Evolutionary conservation across 2,888 invertebrate genomes (phyloP), one percentile per base, ranked within the genome.

Genomic region (Latrodectus elegans): DNA sequence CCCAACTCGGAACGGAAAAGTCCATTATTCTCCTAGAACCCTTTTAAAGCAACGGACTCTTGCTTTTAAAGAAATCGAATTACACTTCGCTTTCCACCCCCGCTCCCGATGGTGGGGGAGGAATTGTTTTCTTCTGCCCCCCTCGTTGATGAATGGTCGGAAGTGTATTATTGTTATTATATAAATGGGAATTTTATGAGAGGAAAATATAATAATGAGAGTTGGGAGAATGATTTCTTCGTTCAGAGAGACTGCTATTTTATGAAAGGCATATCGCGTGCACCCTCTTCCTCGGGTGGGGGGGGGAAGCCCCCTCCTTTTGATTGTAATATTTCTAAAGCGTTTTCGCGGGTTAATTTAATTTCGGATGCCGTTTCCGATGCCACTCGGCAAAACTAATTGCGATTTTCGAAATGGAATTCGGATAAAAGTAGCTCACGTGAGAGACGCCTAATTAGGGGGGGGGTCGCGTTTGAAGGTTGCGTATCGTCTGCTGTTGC

Each of bases 141-240:
- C 12, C 15, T 38, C 38, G 14, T 55, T 53, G 55, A 55, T 22
- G 74, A 60, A 74, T 72, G 72, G 14, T 11, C 6, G 17, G 70
- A 60, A 60, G 60, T 60, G 60, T 60, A 70, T 70, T 82, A 82
- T 75, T 82, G 64, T 82, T 82, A 82, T 82, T 74, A 75, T 64
- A 82, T 82, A 82, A 82, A 82, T 82, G 74, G 82, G 75, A 75
- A 82, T 75, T 82, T 82, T 82, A 75, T 82, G 68, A 82, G 82
- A 52, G 81, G 17, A 72, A 72, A 76, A 82, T 82, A 68, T 68
- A 82, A 75, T 75, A 82, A 82, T 72, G 74, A 73, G 70, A 52
- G 70, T n/a, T n/a, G 60, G 60, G n/a, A 60, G 15, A 60, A n/a
- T 38, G 38, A 38, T 38, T 38, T 38, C 38, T 38, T 38, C 38